Base-by-base conservation (phyloP, 2,888 invertebrate species). In the Dicranocentrus wangi region DNA sequence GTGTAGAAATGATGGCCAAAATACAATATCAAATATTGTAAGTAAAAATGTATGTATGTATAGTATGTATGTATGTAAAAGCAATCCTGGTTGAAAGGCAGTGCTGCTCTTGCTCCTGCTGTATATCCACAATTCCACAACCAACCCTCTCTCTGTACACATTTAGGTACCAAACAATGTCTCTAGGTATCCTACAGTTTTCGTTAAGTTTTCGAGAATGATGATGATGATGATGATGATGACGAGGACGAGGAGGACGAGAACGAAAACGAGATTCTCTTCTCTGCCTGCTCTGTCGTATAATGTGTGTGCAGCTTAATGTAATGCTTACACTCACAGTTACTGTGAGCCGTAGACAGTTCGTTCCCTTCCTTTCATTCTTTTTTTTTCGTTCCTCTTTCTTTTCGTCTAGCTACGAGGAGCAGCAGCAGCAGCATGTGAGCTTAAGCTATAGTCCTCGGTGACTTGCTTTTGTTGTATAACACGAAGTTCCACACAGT, bases 331-430 rank as follows among this genome's bases (percentile, higher is more conserved):
- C 65, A 65, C 70, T 69, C 68, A 53, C 55, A 53, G 53, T 69
- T 69, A 69, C 39, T 42, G 53, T n/a, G 47, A 58, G 51, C 19
- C 51, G 17, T 51, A 79, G 79, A 79, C 72, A 79, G 66, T 79
- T 79, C 39, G 71, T 79, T 79, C 71, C 78, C 77, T 69, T 78
- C 71, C 65, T 70, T 77, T 70, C 77, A 69, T 77, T 77, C 76
- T 63, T 60, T 60, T 42, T 77, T 53, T 32, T 58, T 75, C 23
- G 32, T 25, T 23, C 43, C 42, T 51, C 43, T 3, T 47, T 25
- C 25, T 28, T 51, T 42, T 15, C 43, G 8, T 10, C n/a, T 7
- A 47, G 47, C 2, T 47, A n/a, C 15, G 47, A 47, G 47, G 13
- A 66, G 51, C n/a, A n/a, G n/a, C n/a, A n/a, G n/a, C n/a, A 68